phyloP scores from a whole-genome alignment of 2,113 vertebrate genomes.

The Zosterops japonicus region DNA sequence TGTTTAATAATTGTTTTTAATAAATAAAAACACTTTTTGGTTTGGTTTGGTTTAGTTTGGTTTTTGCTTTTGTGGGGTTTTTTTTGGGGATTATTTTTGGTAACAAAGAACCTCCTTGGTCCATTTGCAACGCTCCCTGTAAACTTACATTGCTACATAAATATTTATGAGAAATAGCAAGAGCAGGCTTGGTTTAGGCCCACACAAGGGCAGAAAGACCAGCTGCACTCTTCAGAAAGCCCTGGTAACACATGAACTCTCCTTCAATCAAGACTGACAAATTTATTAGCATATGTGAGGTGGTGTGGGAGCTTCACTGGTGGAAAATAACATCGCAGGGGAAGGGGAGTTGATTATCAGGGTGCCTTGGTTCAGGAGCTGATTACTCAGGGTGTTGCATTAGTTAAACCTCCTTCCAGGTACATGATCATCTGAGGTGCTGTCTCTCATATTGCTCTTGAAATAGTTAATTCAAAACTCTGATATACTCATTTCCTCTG shows the following conservation, averaged over 20 bases:
- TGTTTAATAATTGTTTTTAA: background rate
- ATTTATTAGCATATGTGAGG: slow-evolving; percentile 31
- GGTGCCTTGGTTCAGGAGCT: background rate
- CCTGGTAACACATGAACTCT: background rate
- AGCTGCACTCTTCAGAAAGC: slow-evolving; percentile 5
- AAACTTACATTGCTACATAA: slow-evolving; percentile 20
- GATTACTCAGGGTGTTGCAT: background rate
- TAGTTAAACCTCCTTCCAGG: background rate
- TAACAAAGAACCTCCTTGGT: background rate
- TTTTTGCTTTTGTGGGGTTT: background rate
- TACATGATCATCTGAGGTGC: background rate
- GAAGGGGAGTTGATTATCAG: background rate
- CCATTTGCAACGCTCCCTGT: background rate
- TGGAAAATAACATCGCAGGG: background rate
- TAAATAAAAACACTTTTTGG: background rate
- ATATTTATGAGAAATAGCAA: slow-evolving; percentile 47
- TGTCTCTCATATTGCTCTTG: background rate
- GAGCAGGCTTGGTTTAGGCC: background rate
- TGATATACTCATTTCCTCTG: background rate
- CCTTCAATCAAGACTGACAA: slow-evolving; percentile 13
- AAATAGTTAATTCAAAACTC: background rate
- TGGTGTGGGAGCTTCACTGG: background rate
- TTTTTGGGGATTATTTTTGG: too few species aligned
- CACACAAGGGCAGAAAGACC: background rate
- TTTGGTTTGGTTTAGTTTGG: background rate